These are phyloP conservation scores for Bolborhynchus lineola DNA, from an alignment of 2,113 vertebrate genomes.

Conservation along the genomic window DNA sequence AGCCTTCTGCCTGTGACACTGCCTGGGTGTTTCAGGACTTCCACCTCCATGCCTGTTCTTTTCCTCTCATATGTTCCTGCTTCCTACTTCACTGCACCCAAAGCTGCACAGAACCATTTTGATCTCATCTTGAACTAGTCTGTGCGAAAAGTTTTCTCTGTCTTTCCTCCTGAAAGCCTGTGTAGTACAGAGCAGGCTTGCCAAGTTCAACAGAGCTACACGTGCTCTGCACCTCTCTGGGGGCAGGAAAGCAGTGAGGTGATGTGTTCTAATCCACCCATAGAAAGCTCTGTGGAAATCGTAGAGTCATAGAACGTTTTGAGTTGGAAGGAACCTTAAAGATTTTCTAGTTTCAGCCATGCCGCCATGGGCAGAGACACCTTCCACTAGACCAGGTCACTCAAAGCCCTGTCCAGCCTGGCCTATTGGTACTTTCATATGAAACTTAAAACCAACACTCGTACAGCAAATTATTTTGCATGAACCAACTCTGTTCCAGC, in stretches of 20 bases:
- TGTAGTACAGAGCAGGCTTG: background rate
- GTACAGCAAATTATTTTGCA: background rate
- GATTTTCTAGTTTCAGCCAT: background rate
- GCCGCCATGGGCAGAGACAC: background rate
- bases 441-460: background rate
- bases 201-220: rapidly evolving
- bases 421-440: background rate
- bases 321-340: background rate
- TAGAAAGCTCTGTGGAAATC: background rate
- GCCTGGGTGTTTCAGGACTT: background rate
- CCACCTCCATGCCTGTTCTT: background rate
- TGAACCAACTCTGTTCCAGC: background rate
- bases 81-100: background rate
- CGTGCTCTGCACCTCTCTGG: background rate
- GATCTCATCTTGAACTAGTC: background rate
- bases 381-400: background rate
- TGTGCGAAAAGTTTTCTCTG: background rate
- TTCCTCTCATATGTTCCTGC: background rate
- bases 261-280: rapidly evolving
- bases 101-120: background rate
- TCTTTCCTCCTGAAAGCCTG: background rate
- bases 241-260: background rate
- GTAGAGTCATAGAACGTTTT: background rate
- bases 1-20: background rate
- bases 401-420: background rate